Evolutionary conservation across 2,113 vertebrate genomes (phyloP).

Genomic region (Chrysemys picta): DNA sequence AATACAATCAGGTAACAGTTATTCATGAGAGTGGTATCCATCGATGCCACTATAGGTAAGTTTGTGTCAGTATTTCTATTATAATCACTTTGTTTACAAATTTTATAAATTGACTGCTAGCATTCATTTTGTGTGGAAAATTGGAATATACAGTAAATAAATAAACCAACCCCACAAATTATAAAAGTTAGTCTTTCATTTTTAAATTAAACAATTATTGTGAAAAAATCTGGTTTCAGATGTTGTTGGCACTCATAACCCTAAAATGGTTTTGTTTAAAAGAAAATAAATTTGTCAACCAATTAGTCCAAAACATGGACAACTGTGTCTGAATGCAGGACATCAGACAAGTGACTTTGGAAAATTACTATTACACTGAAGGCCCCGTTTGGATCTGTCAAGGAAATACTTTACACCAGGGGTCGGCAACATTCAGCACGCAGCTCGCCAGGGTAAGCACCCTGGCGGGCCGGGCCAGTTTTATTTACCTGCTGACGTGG

Average conservation of each 20-base stretch:
- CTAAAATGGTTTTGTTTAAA: constrained; percentile 46
- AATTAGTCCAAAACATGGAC: constrained; percentile 52
- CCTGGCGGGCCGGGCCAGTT: too few relatives aligned
- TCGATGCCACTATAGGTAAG: background rate
- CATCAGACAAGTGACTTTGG: constrained; percentile 45
- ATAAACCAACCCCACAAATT: constrained; percentile 41
- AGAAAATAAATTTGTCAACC: constrained; percentile 34
- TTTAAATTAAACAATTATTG: constrained; percentile 46
- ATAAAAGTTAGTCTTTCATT: constrained; percentile 2
- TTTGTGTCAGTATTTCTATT: background rate
- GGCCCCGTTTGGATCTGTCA: constrained; percentile 39
- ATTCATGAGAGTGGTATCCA: constrained; percentile 10
- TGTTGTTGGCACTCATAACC: constrained; percentile 20
- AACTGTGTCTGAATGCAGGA: constrained; percentile 32
- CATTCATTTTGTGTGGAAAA: constrained; percentile 14
- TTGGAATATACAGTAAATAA: background rate
- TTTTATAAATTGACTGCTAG: constrained; percentile 24
- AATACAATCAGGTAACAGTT: background rate
- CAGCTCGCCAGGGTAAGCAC: too few relatives aligned
- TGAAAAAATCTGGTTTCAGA: background rate
- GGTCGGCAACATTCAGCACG: too few relatives aligned
- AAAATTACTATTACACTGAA: constrained; percentile 35
- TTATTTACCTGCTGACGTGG: too few relatives aligned
- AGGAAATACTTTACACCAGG: constrained; percentile 19
- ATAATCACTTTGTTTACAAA: constrained; percentile 39